phyloP scores from a whole-genome alignment of 2,888 invertebrate species.

The Phengaris alcon region DNA sequence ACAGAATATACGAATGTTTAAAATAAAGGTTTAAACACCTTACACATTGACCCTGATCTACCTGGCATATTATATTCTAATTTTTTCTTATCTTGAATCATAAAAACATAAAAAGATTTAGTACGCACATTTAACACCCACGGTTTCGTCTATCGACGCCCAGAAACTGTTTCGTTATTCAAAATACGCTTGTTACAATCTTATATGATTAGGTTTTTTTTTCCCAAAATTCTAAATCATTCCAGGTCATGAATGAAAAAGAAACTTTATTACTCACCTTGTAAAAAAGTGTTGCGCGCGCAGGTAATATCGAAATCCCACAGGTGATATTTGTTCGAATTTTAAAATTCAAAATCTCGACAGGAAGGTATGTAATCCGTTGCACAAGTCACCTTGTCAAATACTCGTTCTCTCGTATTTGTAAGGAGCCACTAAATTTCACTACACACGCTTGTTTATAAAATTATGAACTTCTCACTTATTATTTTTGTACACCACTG shows the following conservation, averaged over 20 bases:
- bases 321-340: slow-evolving; percentile 71
- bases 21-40: slow-evolving; percentile 2
- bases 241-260: background rate
- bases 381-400: slow-evolving; percentile 43
- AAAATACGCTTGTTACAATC: background rate
- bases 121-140: slow-evolving; percentile 6
- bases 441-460: slow-evolving; percentile 69
- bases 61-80: slow-evolving; percentile 10
- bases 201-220: background rate
- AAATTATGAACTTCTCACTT: slow-evolving; percentile 70
- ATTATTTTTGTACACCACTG: slow-evolving; percentile 66
- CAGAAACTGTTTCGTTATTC: background rate
- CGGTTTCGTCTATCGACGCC: background rate
- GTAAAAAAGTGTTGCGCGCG: slow-evolving; percentile 71
- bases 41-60: slow-evolving; percentile 13
- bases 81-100: background rate
- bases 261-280: slow-evolving; percentile 57
- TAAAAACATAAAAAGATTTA: slow-evolving; percentile 8
- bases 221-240: background rate
- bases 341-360: slow-evolving; percentile 53
- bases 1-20: background rate
- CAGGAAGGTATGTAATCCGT: slow-evolving; percentile 34
- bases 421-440: slow-evolving; percentile 55
- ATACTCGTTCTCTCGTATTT: slow-evolving; percentile 60
- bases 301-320: slow-evolving; percentile 74